Base-by-base conservation (phyloP, 2,888 invertebrate genomes). In the Loripinus fragilis region DNA sequence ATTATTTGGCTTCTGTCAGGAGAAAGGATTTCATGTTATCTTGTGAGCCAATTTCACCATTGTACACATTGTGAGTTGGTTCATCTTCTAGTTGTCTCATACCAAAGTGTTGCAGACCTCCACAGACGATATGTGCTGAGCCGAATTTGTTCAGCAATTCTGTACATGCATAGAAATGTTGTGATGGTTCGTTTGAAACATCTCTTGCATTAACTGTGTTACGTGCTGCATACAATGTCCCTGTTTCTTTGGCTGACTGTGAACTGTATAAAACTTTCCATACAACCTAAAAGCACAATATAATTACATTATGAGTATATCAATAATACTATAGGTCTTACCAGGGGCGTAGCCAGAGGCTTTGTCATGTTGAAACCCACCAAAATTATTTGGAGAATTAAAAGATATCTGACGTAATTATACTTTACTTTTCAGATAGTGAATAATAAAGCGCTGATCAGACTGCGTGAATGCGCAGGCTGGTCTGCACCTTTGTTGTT, bases 151-250 rank as follows among this genome's bases (percentile, higher is more conserved):
- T 65, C 41, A 73, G 15, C 23, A 75, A 55, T n/a, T 65, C 76
- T 12, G 70, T 48, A 42, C 60, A 69, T 17, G 80, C 80, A 74
- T 80, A 80, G 60, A 71, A 75, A 66, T 76, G 42, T 15, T 41
- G 68, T 25, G 38, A 20, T 41, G 76, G 74, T n/a, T 80, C 71
- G 25, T 65, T 30, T 41, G 80, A 48, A 7, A 80, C 76, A 76
- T 80, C 76, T 64, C 70, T 73, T 2, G 80, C 33, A 71, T 80
- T 69, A 0, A 73, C 45, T 5, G 55, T 55, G 15, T 41, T 80
- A 55, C 79, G 35, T 42, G 76, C 74, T 35, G 78, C 74, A 73
- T 60, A 73, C 7, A 73, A 28, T 12, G 75, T 73, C 42, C 72
- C 73, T 30, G 25, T 42, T 42, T 10, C 42, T 42, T 42, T 42